These are phyloP conservation scores for Formica aserva DNA, from an alignment of 2,888 invertebrate species.

Conservation along the genomic window DNA sequence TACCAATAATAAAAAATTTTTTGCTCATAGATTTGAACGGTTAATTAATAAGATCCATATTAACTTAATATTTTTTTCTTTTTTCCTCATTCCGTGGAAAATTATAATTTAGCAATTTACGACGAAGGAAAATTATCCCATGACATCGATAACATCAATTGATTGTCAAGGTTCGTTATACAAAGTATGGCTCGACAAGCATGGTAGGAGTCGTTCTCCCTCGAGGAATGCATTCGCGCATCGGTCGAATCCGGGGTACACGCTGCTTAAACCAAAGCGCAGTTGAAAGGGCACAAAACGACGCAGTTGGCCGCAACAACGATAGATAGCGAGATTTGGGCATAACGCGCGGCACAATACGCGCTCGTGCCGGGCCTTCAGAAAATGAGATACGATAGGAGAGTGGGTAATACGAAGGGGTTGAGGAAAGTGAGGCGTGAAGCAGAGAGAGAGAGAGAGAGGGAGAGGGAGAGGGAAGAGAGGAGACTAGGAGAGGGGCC, in stretches of 20 bases:
- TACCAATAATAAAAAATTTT: not conserved
- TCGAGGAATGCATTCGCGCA: conserved; percentile 17
- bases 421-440: conserved; percentile 22
- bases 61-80: too few relatives aligned
- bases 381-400: conserved; percentile 70
- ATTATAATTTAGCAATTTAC: not conserved
- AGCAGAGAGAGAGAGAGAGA: conserved; percentile 17
- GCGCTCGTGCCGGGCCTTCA: conserved; percentile 64
- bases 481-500: conserved; percentile 54
- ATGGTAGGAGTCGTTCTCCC: conserved; percentile 11
- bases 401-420: conserved; percentile 46
- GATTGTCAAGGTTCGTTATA: conserved; percentile 11
- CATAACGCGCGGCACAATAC: conserved; percentile 73
- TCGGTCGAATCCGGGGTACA: conserved; percentile 47
- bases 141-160: not conserved
- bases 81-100: not conserved
- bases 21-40: not conserved
- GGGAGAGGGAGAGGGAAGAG: not conserved
- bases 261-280: conserved; percentile 48
- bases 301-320: conserved; percentile 71
- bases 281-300: conserved; percentile 66
- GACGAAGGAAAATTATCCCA: not conserved
- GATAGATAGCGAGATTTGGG: conserved; percentile 68
- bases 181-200: not conserved
- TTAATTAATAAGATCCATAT: not conserved